A percentile compares a stretch with the other conserved stretches of the same genome.
Conservation (phyloP, 2,888 invertebrate species). For the Girardia tigrina region DNA sequence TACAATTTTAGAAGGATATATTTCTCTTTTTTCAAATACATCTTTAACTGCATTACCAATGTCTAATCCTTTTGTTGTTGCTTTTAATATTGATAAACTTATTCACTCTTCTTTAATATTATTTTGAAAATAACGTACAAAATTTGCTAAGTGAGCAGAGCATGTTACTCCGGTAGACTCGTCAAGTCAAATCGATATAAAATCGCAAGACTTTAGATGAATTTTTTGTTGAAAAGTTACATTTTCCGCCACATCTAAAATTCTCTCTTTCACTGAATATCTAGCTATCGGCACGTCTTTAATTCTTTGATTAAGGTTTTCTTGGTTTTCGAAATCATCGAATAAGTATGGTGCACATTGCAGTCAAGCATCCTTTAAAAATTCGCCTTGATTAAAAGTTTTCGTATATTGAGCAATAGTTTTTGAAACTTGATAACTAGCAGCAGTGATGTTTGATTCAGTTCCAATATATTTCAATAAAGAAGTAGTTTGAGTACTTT, state of each 20-base stretch:
- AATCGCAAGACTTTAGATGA: background rate
- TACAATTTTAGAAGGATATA: too few relatives aligned
- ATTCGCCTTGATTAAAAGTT: background rate
- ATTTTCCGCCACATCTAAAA: background rate
- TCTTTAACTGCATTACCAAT: too few relatives aligned
- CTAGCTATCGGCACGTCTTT: background rate
- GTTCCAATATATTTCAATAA: background rate
- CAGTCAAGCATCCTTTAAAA: background rate
- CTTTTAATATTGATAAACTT: too few relatives aligned
- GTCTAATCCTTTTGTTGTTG: too few relatives aligned
- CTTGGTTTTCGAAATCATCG: too few relatives aligned
- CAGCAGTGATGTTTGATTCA: background rate
- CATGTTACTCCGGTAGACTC: background rate
- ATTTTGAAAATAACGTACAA: background rate
- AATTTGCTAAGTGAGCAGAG: background rate
- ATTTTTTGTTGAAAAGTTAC: background rate
- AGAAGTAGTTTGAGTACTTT: background rate
- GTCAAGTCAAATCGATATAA: background rate
- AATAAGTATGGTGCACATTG: too few relatives aligned
- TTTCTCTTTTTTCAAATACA: too few relatives aligned
- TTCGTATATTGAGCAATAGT: background rate
- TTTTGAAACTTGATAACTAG: background rate
- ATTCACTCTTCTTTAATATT: too few relatives aligned
- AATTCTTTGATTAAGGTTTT: slow-evolving; percentile 5
- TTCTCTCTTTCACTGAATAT: background rate